A percentile compares a stretch with the other conserved stretches of the same genome.
Evolutionary conservation across 2,888 invertebrate species (phyloP).

Genomic region (Sinotaia quadrata): DNA sequence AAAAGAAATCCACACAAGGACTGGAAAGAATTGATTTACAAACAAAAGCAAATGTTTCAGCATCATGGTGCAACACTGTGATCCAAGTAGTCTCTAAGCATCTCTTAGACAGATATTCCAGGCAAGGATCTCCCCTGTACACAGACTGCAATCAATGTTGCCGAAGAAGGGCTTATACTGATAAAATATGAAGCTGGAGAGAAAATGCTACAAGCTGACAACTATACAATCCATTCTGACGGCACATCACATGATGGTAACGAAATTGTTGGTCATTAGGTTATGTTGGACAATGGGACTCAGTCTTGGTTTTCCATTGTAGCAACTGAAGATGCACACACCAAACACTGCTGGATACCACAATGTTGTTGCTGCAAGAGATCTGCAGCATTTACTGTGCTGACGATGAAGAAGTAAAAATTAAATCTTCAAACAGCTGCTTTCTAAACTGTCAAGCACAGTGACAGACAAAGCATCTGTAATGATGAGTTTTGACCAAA

Average conservation of each 20-base stretch:
- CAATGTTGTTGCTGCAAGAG: too few relatives aligned
- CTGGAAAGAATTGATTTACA: background rate
- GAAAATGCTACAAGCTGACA: background rate
- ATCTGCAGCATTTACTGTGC: too few relatives aligned
- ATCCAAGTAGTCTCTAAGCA: background rate
- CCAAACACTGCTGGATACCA: conserved; percentile 13
- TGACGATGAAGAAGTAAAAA: background rate
- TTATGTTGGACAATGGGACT: conserved; percentile 13
- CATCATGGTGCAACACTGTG: background rate
- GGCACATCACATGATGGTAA: background rate
- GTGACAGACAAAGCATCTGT: conserved; percentile 20
- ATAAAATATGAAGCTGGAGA: background rate
- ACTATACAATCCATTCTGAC: conserved; percentile 7
- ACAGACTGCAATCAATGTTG: conserved; percentile 2
- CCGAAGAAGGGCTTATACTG: conserved; percentile 6
- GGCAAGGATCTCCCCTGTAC: background rate
- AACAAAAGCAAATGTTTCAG: conserved; percentile 1
- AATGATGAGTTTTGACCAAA: conserved; percentile 12
- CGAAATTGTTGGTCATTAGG: conserved; percentile 12
- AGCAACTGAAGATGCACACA: conserved; percentile 10
- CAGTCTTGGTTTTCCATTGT: conserved; percentile 17
- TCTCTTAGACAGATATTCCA: background rate
- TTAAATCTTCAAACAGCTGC: background rate
- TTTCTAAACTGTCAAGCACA: too few relatives aligned
- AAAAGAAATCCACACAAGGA: too few relatives aligned